Evolutionary conservation across 1,140 invertebrate genomes (phyloP).

Genomic region (Penaeus chinensis): DNA sequence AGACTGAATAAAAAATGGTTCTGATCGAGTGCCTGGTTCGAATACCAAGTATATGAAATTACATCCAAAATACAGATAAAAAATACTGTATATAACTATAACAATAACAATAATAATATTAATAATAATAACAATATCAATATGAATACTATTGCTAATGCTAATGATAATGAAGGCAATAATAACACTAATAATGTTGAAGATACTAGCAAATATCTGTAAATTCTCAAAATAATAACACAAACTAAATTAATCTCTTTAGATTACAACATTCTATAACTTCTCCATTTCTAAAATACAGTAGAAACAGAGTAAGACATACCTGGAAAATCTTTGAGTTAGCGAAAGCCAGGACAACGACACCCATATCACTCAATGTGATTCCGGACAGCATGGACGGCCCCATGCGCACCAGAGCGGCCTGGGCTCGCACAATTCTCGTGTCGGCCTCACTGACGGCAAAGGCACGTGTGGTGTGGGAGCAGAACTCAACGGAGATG

Average conservation of each 20-base stretch:
- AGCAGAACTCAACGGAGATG: constrained; percentile 95
- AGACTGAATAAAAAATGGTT: not conserved
- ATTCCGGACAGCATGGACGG: constrained; percentile 94
- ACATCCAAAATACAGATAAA: not conserved
- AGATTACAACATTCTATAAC: not conserved
- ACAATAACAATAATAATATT: no score
- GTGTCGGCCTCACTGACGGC: constrained; percentile 75
- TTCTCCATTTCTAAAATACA: constrained; percentile 64
- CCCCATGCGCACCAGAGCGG: constrained; percentile 83
- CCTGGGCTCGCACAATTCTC: constrained; percentile 75
- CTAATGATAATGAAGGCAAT: no score
- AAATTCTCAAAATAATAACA: no score
- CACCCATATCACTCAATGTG: constrained; percentile 93
- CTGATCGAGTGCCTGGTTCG: not conserved
- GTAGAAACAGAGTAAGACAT: constrained; percentile 4
- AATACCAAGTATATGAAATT: not conserved
- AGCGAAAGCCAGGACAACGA: constrained; percentile 88
- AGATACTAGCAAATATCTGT: no score
- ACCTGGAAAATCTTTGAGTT: constrained; percentile 92
- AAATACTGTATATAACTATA: no score
- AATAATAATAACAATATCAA: no score
- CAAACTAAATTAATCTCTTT: no score
- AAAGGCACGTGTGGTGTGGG: constrained; percentile 86
- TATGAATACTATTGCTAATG: no score
- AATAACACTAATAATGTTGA: no score